Evolutionary conservation across 2,888 invertebrate species (phyloP).

Genomic region (Drosophila picticornis): DNA sequence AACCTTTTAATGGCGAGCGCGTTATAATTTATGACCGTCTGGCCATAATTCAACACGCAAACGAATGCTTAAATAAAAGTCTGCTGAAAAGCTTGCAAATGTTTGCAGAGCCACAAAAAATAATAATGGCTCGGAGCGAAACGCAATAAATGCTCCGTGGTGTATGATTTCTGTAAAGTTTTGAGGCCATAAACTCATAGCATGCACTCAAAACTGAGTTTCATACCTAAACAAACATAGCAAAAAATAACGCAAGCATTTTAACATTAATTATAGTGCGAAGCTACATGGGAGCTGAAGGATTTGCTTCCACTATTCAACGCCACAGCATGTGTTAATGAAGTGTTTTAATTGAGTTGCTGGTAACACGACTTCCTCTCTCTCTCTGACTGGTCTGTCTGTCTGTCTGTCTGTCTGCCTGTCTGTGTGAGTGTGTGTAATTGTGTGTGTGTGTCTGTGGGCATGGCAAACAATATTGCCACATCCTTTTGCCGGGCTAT

Average conservation of each 20-base stretch:
- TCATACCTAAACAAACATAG: constrained; percentile 3
- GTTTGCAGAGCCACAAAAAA: constrained; percentile 17
- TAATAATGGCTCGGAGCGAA: neutral
- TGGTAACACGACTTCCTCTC: constrained; percentile 3
- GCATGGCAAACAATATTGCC: constrained; percentile 12
- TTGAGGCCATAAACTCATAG: constrained; percentile 13
- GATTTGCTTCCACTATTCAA: constrained; percentile 2
- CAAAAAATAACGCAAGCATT: neutral
- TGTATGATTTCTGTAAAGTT: constrained; percentile 30
- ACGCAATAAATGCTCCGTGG: constrained; percentile 6
- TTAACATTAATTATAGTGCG: constrained; percentile 1
- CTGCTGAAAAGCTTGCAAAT: constrained; percentile 35
- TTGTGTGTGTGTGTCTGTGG: neutral
- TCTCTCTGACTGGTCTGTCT: neutral
- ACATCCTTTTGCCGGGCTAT: constrained; percentile 21
- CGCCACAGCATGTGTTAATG: constrained; percentile 37
- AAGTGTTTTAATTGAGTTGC: constrained; percentile 60
- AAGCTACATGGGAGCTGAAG: constrained; percentile 10
- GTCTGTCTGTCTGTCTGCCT: neutral
- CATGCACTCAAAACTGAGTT: constrained; percentile 41
- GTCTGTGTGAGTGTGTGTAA: neutral
- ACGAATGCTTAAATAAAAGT: constrained; percentile 65
- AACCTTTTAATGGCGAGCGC: constrained; percentile 60
- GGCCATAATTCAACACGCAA: constrained; percentile 64
- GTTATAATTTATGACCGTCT: constrained; percentile 51